Evolutionary conservation across 2,113 vertebrate species (phyloP), one percentile per base, ranked within the genome.

Genomic region (Dolichallabes microphthalmus): DNA sequence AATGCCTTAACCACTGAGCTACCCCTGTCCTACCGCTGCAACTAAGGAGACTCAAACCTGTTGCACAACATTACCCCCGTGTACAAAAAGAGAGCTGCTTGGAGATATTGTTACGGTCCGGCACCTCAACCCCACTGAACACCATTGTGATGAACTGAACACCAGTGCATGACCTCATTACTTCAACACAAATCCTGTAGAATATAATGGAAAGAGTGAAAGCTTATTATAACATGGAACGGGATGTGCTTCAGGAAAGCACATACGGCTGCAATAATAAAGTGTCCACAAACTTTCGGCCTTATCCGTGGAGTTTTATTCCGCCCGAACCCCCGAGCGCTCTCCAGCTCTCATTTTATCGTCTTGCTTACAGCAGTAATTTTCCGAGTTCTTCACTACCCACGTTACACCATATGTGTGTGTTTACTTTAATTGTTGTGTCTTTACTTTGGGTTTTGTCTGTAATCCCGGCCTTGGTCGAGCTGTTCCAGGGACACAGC

Each of bases 371-470:
- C 25, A 79, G 45, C n/a, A 25, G 7, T 66, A 20, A n/a, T n/a
- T 68, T 22, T 77, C 73, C 66, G 15, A 63, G 45, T 52, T 13
- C 19, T 63, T 75, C 32, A 35, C 15, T 53, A 45, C 58, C 71
- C 73, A 68, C 85, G 82, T 80, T 82, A 45, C 55, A 83, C 69
- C 58, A 79, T 64, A 19, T 80, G 85, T 74, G 75, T 85, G 66
- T 85, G 88, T 83, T 87, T 87, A 74, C 39, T 81, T 17, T 83
- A 55, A 81, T 78, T 86, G 85, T 63, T 83, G 39, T 57, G 71
- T 81, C 71, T 82, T 85, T 83, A 60, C 71, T 81, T 61, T 77
- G 61, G 75, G 35, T 86, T 75, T 86, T 78, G 80, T 57, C 39
- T 78, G 35, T 83, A 86, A 71, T 35, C 64, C 25, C n/a, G 71